Conservation (phyloP, 2,797 vertebrate genomes). For the Peromyscus melanophrys region DNA sequence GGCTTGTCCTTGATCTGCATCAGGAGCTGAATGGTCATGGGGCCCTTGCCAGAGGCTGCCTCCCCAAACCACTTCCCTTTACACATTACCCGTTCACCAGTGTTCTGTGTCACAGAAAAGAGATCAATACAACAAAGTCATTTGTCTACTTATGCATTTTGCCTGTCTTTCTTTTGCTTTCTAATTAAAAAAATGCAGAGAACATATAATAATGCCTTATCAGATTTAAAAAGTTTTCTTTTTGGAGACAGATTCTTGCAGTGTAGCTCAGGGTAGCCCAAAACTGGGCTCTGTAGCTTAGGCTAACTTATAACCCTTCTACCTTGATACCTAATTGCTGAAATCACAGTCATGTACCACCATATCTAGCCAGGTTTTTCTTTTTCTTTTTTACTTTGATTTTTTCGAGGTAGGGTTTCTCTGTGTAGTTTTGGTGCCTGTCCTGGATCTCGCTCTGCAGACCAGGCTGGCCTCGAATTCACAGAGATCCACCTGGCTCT, state of each 20-base stretch:
- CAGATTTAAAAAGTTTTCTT: neutral
- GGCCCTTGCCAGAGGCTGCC: neutral
- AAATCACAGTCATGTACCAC: neutral
- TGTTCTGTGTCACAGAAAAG: neutral
- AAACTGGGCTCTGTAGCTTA: neutral
- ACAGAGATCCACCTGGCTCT: too few species aligned
- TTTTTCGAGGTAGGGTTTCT: too few species aligned
- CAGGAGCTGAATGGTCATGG: neutral
- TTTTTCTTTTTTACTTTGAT: too few species aligned
- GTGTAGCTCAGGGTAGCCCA: neutral
- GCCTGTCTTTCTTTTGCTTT: neutral
- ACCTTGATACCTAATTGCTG: neutral
- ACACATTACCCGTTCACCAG: neutral
- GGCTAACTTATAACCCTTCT: neutral
- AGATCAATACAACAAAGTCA: neutral
- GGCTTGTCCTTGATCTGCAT: neutral
- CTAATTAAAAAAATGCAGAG: neutral
- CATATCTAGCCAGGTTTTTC: neutral
- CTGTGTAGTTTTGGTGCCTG: too few species aligned
- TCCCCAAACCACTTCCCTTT: neutral
- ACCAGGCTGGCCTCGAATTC: too few species aligned
- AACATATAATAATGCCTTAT: neutral
- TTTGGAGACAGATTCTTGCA: neutral
- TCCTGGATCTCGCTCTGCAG: too few species aligned
- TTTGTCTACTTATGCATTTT: neutral